These are phyloP conservation scores for Catotricha subobsoleta DNA, from an alignment of 2,888 invertebrate genomes.

Conservation along the genomic window DNA sequence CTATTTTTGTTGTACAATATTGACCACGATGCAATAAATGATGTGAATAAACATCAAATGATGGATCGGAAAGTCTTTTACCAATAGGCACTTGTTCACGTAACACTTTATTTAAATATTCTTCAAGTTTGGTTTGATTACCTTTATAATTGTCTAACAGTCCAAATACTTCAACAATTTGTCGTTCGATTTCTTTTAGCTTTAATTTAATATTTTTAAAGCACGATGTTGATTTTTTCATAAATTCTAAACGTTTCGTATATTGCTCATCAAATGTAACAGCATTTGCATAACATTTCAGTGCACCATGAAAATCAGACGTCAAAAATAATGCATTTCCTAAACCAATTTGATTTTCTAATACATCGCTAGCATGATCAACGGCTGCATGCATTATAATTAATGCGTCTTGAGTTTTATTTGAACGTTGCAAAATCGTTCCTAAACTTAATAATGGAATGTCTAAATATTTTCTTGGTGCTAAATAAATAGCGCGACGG, in stretches of 20 bases:
- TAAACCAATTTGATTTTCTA: slow-evolving; percentile 25
- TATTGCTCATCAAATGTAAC: slow-evolving; percentile 22
- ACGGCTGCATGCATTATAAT: slow-evolving; percentile 21
- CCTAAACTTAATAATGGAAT: slow-evolving; percentile 25
- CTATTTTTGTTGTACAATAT: slow-evolving; percentile 25
- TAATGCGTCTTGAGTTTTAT: slow-evolving; percentile 22
- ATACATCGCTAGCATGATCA: slow-evolving; percentile 22
- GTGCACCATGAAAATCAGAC: slow-evolving; percentile 24
- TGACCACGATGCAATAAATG: slow-evolving; percentile 24
- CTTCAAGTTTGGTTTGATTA: slow-evolving; percentile 8
- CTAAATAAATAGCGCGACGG: slow-evolving; percentile 20
- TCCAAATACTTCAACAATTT: slow-evolving; percentile 8
- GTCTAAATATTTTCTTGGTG: slow-evolving; percentile 20
- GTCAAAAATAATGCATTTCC: slow-evolving; percentile 23
- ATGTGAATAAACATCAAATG: slow-evolving; percentile 18
- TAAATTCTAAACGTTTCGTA: slow-evolving; percentile 2
- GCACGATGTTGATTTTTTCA: slow-evolving; percentile 11
- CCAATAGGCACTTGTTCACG: slow-evolving; percentile 14
- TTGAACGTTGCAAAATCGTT: slow-evolving; percentile 23
- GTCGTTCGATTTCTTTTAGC: slow-evolving; percentile 8
- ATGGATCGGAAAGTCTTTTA: slow-evolving; percentile 15
- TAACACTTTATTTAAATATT: slow-evolving; percentile 9
- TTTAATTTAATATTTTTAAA: slow-evolving; percentile 11
- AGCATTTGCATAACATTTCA: slow-evolving; percentile 22
- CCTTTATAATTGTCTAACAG: slow-evolving; percentile 7